Base-by-base conservation (phyloP, 2,113 vertebrate species). In the Gallinago jamesoni region DNA sequence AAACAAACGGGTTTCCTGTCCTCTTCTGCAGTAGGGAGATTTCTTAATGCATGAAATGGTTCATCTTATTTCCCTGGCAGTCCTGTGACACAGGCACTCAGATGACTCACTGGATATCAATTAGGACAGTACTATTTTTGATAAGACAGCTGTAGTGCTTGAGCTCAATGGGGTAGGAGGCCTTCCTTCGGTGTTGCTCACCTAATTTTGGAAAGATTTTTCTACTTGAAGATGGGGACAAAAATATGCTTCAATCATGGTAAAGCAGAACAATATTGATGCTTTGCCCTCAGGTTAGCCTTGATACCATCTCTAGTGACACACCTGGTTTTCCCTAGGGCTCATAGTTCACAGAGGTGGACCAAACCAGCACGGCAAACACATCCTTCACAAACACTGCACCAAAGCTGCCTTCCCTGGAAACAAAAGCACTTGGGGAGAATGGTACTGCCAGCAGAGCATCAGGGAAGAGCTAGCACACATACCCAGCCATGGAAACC, bases 301-400 rank as follows among this genome's bases (percentile, higher is more conserved):
- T 77, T 68, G 50, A 64, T 48, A n/a, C 7, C 3, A 0, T 60
- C 56, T 74, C 56, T 68, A 82, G 30, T 12, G 17, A 60, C 3
- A 50, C 11, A 62, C 15, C 12, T 2, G 1, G 22, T 53, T 62
- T 73, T 80, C 37, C 39, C 59, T 22, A 48, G 28, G 17, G 7
- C 7, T 8, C 14, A 7, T 1, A 70, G 59, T 28, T 69, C 37
- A 62, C 0, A 1, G 24, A 83, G 35, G 21, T 0, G 0, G 53
- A 57, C 48, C 45, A 41, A 57, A 83, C 52, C 19, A 76, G 48
- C 45, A 66, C 17, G 66, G 41, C 22, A 88, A 60, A 45, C 0
- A 0, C 4, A 31, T 52, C 57, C 39, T 67, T 89, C 23, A 21
- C 30, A 35, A 80, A 17, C 19, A 22, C 15, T 21, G 31, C 52